Evolutionary conservation across 2,888 invertebrate genomes (phyloP).

Genomic region (Tupiocoris notatus): DNA sequence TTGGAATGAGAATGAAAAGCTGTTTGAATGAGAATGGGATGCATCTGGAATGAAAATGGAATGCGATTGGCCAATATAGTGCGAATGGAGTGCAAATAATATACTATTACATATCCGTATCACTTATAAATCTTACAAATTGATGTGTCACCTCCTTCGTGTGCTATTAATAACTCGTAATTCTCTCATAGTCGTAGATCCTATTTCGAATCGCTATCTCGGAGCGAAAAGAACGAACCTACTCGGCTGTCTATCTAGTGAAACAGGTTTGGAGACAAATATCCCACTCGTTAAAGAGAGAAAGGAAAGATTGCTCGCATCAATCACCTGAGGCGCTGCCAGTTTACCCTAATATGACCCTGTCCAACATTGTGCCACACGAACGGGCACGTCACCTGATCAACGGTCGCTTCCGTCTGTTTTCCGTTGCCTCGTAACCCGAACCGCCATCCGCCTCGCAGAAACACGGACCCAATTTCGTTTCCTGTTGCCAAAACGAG

Average conservation of each 20-base stretch:
- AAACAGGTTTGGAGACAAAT: background rate
- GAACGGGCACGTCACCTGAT: background rate
- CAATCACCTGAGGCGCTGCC: conserved; percentile 25
- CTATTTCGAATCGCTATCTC: no score
- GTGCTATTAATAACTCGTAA: no score
- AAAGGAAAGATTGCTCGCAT: conserved; percentile 25
- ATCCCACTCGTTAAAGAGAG: conserved; percentile 24
- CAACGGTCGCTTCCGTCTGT: background rate
- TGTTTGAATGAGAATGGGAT: no score
- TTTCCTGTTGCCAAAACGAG: background rate
- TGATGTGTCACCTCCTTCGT: no score
- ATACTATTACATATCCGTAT: no score
- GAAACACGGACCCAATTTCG: background rate
- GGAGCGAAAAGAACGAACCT: background rate
- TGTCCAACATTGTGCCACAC: conserved; percentile 8
- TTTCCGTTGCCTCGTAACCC: background rate
- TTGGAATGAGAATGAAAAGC: no score
- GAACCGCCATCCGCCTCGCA: background rate
- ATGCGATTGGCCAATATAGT: no score
- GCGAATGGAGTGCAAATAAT: no score
- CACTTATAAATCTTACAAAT: no score
- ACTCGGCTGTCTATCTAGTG: background rate
- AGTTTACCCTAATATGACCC: conserved; percentile 37
- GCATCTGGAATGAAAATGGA: no score
- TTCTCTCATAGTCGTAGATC: no score